A percentile compares a stretch with the other conserved stretches of the same genome.
phyloP scores from a whole-genome alignment of 2,113 vertebrate species.

The Oryzias celebensis region DNA sequence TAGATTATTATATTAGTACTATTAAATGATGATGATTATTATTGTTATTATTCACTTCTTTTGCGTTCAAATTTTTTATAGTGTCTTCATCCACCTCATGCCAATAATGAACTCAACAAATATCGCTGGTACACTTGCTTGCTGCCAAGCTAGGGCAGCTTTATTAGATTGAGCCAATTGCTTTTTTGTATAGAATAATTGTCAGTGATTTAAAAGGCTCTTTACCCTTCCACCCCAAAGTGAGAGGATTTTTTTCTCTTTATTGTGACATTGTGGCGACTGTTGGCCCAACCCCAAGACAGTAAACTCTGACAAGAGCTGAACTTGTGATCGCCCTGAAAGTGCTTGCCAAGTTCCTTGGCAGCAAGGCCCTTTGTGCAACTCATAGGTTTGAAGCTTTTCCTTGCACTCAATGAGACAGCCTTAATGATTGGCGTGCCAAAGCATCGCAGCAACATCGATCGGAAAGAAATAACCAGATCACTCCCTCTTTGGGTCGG shows the following conservation, averaged over 20 bases:
- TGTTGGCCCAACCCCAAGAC: constrained; percentile 30
- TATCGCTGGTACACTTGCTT: constrained; percentile 43
- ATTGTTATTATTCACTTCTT: constrained; percentile 32
- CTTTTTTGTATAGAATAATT: constrained; percentile 45
- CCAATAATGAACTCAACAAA: constrained; percentile 58
- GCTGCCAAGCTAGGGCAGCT: constrained; percentile 46
- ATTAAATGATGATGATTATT: not conserved
- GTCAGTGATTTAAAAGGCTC: constrained; percentile 36
- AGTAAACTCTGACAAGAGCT: constrained; percentile 28
- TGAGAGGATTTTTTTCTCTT: constrained; percentile 22
- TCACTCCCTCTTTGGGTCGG: constrained; percentile 60
- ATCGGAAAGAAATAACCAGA: constrained; percentile 69
- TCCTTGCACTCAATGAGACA: constrained; percentile 50
- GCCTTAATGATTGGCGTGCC: constrained; percentile 62
- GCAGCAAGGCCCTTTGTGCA: constrained; percentile 20
- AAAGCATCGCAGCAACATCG: constrained; percentile 40
- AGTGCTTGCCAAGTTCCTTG: constrained; percentile 36
- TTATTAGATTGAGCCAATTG: constrained; percentile 41
- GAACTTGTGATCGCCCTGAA: constrained; percentile 26
- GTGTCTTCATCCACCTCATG: constrained; percentile 34
- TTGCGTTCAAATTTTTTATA: constrained; percentile 34
- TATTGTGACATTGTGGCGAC: constrained; percentile 39
- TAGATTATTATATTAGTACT: not conserved
- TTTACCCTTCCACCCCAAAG: constrained; percentile 18
- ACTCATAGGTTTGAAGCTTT: constrained; percentile 26